Evolutionary conservation across 2,888 invertebrate species (phyloP).

Genomic region (Lordiphosa fenestrarum): DNA sequence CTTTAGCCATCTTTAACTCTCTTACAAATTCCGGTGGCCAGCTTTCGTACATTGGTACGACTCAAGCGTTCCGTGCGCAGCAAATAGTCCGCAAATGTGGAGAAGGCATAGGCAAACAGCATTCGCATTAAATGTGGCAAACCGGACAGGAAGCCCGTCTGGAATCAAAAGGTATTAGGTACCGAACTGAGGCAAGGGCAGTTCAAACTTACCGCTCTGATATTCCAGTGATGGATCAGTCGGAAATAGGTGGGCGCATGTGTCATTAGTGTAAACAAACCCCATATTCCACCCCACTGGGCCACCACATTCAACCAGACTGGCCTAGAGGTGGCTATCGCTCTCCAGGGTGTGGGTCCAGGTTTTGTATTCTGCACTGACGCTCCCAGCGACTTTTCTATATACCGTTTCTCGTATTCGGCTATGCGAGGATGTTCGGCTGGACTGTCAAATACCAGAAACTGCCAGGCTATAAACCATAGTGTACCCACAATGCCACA

Average conservation of each 20-base stretch:
- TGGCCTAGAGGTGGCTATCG: constrained; percentile 83
- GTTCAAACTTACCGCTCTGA: constrained; percentile 82
- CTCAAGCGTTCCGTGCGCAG: constrained; percentile 82
- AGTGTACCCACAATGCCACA: constrained; percentile 83
- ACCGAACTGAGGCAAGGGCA: neutral
- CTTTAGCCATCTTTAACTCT: neutral
- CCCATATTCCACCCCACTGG: constrained; percentile 86
- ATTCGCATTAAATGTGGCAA: constrained; percentile 84
- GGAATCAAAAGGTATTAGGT: neutral
- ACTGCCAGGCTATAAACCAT: constrained; percentile 86
- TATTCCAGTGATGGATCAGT: constrained; percentile 85
- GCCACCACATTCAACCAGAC: constrained; percentile 85
- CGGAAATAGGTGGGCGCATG: constrained; percentile 87
- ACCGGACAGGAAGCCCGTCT: constrained; percentile 84
- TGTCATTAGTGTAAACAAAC: constrained; percentile 86
- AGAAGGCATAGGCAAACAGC: constrained; percentile 83
- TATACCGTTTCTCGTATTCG: constrained; percentile 82
- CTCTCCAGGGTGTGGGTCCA: constrained; percentile 83
- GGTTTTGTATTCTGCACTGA: constrained; percentile 77
- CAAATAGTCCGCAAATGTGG: constrained; percentile 83
- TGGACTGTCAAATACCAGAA: constrained; percentile 85
- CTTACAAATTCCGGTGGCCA: constrained; percentile 84
- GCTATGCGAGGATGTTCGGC: constrained; percentile 85
- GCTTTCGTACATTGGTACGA: constrained; percentile 84
- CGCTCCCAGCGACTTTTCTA: constrained; percentile 82